Base-by-base conservation (phyloP, 2,113 vertebrate genomes). In the Piaya cayana region DNA sequence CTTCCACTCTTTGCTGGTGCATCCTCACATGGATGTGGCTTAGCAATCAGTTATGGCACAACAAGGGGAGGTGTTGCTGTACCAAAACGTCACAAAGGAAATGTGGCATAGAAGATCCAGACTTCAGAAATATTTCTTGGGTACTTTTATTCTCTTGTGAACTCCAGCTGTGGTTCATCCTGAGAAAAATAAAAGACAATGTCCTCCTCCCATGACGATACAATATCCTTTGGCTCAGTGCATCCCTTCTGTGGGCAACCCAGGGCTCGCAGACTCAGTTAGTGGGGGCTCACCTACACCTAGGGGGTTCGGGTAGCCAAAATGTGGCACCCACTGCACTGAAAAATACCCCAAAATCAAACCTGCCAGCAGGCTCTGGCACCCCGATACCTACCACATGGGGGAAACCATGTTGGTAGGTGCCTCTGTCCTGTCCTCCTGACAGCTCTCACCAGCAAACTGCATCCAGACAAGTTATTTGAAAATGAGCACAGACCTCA, bases 241-340 rank as follows among this genome's bases (percentile, higher is more conserved):
- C 14, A 39, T 45, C 25, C 22, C 39, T 52, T 36, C 47, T 9
- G 3, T 20, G 30, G 47, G n/a, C 47, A 49, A 23, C 8, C 16
- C 47, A 71, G 6, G 6, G 19, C 22, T 42, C 9, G 4, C 47
- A 1, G 0, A 17, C 6, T 2, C 5, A 1, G 39, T 6, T 43
- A 2, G 1, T 15, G 22, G n/a, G 9, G 11, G 3, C 15, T 86
- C 36, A 23, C 8, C 9, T 76, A n/a, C 5, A 16, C 29, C 23
- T 29, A 27, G 17, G 9, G 15, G 5, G n/a, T 8, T 49, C 72
- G 64, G 25, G 15, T 21, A 68, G 7, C 15, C 15, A 81, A 81
- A 81, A 64, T 4, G 2, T 74, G 43, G 4, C 49, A 78, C 27
- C 81, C 17, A 8, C 2, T 50, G 43, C 50, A 64, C 59, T n/a